Evolutionary conservation across 2,888 invertebrate species (phyloP).

Genomic region (Sepioteuthis lessoniana): DNA sequence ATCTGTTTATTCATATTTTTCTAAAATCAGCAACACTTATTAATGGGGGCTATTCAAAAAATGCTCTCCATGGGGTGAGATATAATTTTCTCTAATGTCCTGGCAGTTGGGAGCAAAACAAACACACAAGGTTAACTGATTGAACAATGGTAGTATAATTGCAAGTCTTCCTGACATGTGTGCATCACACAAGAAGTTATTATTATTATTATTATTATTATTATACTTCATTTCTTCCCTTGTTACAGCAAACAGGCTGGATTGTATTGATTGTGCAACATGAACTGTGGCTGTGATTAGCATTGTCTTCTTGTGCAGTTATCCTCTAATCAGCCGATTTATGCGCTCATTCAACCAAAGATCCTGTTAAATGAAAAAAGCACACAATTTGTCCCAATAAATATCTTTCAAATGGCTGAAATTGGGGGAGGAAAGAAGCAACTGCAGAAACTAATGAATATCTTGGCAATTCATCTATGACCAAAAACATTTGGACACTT

Average conservation of each 20-base stretch:
- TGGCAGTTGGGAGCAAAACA: background rate
- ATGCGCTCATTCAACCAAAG: slow-evolving; percentile 20
- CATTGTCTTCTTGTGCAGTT: slow-evolving; percentile 10
- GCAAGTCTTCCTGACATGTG: slow-evolving; percentile 10
- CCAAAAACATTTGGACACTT: background rate
- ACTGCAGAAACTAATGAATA: background rate
- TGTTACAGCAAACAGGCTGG: background rate
- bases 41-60: no score
- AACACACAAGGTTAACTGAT: background rate
- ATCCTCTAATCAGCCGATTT: background rate
- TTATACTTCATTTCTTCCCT: slow-evolving; percentile 10
- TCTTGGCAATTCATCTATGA: slow-evolving; percentile 16
- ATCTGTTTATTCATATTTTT: no score
- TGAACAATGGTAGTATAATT: background rate
- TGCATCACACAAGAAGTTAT: background rate
- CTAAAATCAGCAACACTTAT: no score
- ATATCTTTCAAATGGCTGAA: background rate
- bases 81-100: background rate
- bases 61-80: no score
- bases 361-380: slow-evolving; percentile 25
- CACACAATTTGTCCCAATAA: background rate
- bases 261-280: slow-evolving; percentile 7
- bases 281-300: slow-evolving; percentile 33
- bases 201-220: no score
- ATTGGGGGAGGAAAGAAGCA: background rate